Percentiles rank a stretch among this genome's conserved stretches.
These are phyloP conservation scores for Gadus macrocephalus DNA, from an alignment of 2,113 vertebrate genomes.

Conservation along the genomic window DNA sequence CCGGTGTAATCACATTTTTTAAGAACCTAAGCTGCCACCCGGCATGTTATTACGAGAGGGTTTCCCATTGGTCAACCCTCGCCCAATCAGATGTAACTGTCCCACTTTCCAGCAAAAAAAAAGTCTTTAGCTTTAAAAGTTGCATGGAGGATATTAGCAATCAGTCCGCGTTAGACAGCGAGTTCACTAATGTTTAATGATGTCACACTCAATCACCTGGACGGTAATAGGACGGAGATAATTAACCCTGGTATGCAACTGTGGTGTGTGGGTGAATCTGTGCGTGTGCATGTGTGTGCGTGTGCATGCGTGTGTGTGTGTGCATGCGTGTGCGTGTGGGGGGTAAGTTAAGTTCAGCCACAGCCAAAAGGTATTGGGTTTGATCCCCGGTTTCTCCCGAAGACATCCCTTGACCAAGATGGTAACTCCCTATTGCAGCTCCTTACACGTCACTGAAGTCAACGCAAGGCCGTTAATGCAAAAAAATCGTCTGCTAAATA, in stretches of 20 bases:
- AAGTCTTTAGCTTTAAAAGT: slow-evolving; percentile 59
- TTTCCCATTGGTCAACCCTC: slow-evolving; percentile 47
- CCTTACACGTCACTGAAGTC: too few relatives aligned
- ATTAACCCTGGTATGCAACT: slow-evolving; percentile 13
- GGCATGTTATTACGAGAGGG: slow-evolving; percentile 27
- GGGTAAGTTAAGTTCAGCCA: background rate
- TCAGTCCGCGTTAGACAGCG: slow-evolving; percentile 41
- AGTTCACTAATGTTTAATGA: slow-evolving; percentile 30
- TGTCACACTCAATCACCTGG: slow-evolving; percentile 30
- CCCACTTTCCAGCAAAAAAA: slow-evolving; percentile 48
- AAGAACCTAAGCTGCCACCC: background rate
- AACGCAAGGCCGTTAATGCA: too few relatives aligned
- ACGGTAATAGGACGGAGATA: slow-evolving; percentile 15
- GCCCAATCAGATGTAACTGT: slow-evolving; percentile 38
- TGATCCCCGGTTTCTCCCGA: too few relatives aligned
- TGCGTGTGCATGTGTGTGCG: background rate
- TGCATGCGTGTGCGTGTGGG: background rate
- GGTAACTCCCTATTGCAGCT: too few relatives aligned
- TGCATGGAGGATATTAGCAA: slow-evolving; percentile 62
- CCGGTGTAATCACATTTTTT: background rate
- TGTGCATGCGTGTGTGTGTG: background rate
- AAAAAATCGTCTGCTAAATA: too few relatives aligned
- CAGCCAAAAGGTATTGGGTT: too few relatives aligned
- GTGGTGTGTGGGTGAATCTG: slow-evolving; percentile 2
- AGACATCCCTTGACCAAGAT: too few relatives aligned